Base-by-base conservation (phyloP, 2,113 vertebrate species). In the Aphyosemion australe region DNA sequence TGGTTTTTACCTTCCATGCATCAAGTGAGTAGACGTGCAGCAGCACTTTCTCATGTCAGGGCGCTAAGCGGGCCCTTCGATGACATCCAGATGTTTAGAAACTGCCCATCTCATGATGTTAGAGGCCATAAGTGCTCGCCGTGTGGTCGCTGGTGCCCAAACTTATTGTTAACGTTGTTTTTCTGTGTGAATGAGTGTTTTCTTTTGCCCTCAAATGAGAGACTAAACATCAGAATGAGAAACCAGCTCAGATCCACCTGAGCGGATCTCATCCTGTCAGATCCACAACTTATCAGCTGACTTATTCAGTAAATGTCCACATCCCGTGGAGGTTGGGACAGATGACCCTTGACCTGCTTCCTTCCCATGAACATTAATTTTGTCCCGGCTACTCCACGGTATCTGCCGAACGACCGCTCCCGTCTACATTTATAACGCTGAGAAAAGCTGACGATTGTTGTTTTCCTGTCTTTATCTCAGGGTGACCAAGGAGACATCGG, bases 401-500 rank as follows among this genome's bases (percentile, higher is more conserved):
- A 80, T 61, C 5, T 48, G 1, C 37, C 7, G 6, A 7, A 37
- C 9, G 34, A 5, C 34, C 74, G 63, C 0, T 55, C 13, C 20
- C 34, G 20, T 50, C 54, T 69, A 49, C 31, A 18, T 51, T 52
- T 70, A 46, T 70, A 66, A 41, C 8, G 1, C 14, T 62, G 81
- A 72, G 70, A 78, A 57, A 26, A 50, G 16, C 83, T 87, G 66
- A 87, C 75, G 78, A 59, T 46, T 47, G 41, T 62, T 88, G 26
- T 77, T 77, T 89, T 76, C 68, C 45, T 82, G 61, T 81, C 75
- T 48, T 48, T 89, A 68, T 77, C 60, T 0, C 88, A 98, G 96
- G 96, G 96, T 76, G 93, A 95, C 85, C 92, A 94, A 71, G 96
- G 96, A 87, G 94, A 97, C 77, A 46, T 92, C 0, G 96, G 96